Conservation (phyloP, 2,888 invertebrate species). For the Eupithecia inturbata region DNA sequence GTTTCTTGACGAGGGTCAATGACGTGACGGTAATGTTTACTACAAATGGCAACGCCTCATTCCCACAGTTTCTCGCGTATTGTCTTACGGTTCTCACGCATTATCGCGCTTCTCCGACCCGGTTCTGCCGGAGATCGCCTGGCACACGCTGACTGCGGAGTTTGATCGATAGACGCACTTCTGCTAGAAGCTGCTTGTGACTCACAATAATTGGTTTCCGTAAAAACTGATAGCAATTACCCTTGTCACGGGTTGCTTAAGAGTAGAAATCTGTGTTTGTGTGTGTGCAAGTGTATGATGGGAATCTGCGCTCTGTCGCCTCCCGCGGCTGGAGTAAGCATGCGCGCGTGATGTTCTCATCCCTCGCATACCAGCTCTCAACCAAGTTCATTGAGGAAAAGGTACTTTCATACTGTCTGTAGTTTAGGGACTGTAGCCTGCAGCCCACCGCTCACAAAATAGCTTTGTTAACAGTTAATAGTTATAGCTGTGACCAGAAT, state of each 20-base stretch:
- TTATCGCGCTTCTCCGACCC: slow-evolving; percentile 63
- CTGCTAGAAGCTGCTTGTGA: slow-evolving; percentile 52
- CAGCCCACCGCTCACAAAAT: background rate
- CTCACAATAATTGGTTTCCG: slow-evolving; percentile 61
- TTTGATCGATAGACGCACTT: slow-evolving; percentile 54
- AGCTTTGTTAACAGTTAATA: slow-evolving; percentile 3
- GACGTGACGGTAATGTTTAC: slow-evolving; percentile 82
- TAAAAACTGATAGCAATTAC: slow-evolving; percentile 50
- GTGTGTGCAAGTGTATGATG: slow-evolving; percentile 58
- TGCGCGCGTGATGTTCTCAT: slow-evolving; percentile 70
- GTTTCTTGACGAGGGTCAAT: slow-evolving; percentile 61
- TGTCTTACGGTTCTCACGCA: slow-evolving; percentile 78
- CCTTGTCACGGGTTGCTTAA: slow-evolving; percentile 38
- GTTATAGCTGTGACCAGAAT: slow-evolving; percentile 23
- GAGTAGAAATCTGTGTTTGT: slow-evolving; percentile 31
- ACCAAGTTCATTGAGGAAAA: slow-evolving; percentile 76
- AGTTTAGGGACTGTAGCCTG: background rate
- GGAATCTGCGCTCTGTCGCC: slow-evolving; percentile 51
- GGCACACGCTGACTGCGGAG: slow-evolving; percentile 46
- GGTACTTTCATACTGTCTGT: slow-evolving; percentile 48
- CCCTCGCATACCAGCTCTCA: slow-evolving; percentile 75
- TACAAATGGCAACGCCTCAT: slow-evolving; percentile 83
- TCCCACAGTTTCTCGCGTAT: slow-evolving; percentile 81
- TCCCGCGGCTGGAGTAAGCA: slow-evolving; percentile 58
- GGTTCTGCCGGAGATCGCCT: slow-evolving; percentile 44